Base-by-base conservation (phyloP, 2,888 invertebrate species). In the Folsomia manolachei region DNA sequence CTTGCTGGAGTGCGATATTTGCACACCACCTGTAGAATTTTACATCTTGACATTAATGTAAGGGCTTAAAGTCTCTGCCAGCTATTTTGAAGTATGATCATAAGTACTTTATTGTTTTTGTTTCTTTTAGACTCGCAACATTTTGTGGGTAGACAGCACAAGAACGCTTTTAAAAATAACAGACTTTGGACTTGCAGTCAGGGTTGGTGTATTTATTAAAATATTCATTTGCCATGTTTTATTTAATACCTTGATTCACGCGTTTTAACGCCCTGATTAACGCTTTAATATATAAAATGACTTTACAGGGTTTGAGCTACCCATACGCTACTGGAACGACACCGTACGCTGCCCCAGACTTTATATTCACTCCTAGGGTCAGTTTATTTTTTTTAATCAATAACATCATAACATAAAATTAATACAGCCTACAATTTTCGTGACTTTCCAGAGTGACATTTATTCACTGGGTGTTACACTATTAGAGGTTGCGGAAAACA, bases 381-480 rank as follows among this genome's bases (percentile, higher is more conserved):
- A 21, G 21, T n/a, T 56, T 56, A 18, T 56, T 19, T 56, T 14
- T 4, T 18, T 56, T 56, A 21, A 56, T 19, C 60, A n/a, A 56
- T 1, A 66, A 61, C n/a, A n/a, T n/a, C n/a, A n/a, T n/a, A n/a
- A n/a, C n/a, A n/a, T n/a, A n/a, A 23, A 39, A 27, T 72, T 9
- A 68, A 27, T 51, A 56, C 56, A 18, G 39, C 27, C 26, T n/a
- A n/a, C n/a, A n/a, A n/a, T n/a, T n/a, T n/a, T n/a, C n/a, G n/a
- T n/a, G n/a, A n/a, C n/a, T n/a, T n/a, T n/a, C n/a, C 53, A 76
- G 76, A 76, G 76, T 71, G 76, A 76, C 25, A 69, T 76, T 7
- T 76, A 70, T 61, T 76, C 76, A 1, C 63, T 74, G 1, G 66
- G 72, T 21, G 72, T 74, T 0, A 74, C 76, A 4, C 18, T 74